Evolutionary conservation across 2,888 invertebrate genomes (phyloP), one percentile per base, ranked within the genome.

Genomic region (Drosophila borborema): DNA sequence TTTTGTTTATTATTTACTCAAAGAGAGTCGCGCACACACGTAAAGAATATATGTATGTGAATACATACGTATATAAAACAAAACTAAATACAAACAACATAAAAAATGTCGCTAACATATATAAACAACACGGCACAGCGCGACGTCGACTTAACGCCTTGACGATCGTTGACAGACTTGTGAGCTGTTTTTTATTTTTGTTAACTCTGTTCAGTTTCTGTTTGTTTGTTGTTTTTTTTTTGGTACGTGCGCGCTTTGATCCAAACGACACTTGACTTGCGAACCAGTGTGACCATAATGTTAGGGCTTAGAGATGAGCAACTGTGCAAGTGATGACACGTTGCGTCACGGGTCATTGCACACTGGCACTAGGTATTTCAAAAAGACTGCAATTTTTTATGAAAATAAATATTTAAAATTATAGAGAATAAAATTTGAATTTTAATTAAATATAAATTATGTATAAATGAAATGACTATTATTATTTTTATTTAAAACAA

Each of bases 111-210:
- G 54, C 48, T 56, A 43, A n/a, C 40, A 20, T 53, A 31, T 58
- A 36, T 46, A 53, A 67, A 53, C 68, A 54, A 53, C 74, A 38
- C 71, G 23, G 51, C 60, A n/a, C n/a, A 38, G 62, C 59, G 63
- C 51, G 49, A 51, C 53, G 55, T 36, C 81, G 70, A 80, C 83
- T 86, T 86, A 67, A 82, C 84, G 74, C 82, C 79, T 84, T 84
- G 87, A 75, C 84, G 87, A 79, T 65, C 78, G 89, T 77, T 89
- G 65, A 83, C 74, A 83, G 81, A 89, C 89, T 86, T 74, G 65
- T 49, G 65, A 74, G 70, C 59, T 64, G 64, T 10, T 8, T 45
- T 20, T 20, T 20, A 20, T 20, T 28, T 40, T n/a, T 54, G 2
- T 28, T 28, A 28, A 28, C 34, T 55, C 40, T 55, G 40, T 38